Percentiles rank a stretch among this genome's conserved stretches.
Evolutionary conservation across 2,113 vertebrate genomes (phyloP).

Genomic region (Nothobranchius kuhntae): DNA sequence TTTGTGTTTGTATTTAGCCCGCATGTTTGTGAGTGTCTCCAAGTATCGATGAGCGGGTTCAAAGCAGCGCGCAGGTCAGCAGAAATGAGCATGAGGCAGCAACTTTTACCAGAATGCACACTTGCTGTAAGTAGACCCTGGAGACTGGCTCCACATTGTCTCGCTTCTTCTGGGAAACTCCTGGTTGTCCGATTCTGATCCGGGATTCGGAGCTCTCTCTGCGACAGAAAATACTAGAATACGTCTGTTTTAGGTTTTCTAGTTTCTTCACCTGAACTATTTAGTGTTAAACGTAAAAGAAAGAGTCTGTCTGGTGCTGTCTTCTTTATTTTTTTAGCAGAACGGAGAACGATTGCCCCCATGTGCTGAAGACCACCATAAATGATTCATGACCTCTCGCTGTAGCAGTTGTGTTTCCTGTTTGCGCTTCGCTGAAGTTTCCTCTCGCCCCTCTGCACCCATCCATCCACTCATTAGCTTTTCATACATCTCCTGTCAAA

Average conservation of each 20-base stretch:
- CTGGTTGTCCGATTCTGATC: too few species aligned
- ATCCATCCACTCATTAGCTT: not conserved
- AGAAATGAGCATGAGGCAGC: not conserved
- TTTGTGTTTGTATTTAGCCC: slow-evolving; percentile 2
- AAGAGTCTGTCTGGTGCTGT: not conserved
- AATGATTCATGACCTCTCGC: slow-evolving; percentile 53
- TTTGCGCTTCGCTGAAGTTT: slow-evolving; percentile 2
- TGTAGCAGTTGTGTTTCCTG: slow-evolving; percentile 29
- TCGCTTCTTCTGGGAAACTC: not conserved
- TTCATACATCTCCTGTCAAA: not conserved
- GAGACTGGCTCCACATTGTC: not conserved
- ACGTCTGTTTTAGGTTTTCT: not conserved
- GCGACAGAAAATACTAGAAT: too few species aligned
- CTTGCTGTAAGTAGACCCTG: not conserved
- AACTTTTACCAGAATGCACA: not conserved
- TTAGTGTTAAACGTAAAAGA: not conserved
- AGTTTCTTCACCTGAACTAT: not conserved
- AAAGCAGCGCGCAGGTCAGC: slow-evolving; percentile 1
- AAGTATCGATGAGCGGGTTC: slow-evolving; percentile 1
- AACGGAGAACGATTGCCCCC: not conserved
- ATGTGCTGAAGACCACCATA: slow-evolving; percentile 25
- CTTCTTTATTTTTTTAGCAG: too few species aligned
- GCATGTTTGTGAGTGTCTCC: not conserved
- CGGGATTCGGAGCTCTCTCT: too few species aligned
- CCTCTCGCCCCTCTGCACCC: not conserved